These are phyloP conservation scores for Pseudochirops corinnae DNA, from an alignment of 2,797 vertebrate genomes.

Conservation along the genomic window DNA sequence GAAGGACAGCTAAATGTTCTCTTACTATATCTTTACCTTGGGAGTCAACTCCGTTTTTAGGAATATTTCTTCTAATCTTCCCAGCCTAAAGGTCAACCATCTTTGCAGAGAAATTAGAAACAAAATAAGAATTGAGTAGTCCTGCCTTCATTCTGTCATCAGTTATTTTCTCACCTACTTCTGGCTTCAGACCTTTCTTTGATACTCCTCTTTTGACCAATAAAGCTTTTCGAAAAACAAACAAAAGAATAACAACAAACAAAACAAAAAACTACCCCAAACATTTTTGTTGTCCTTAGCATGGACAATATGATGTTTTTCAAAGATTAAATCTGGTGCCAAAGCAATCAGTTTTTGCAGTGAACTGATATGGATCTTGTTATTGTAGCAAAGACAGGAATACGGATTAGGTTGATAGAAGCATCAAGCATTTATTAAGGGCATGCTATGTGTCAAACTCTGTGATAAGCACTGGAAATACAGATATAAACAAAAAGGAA, in stretches of 20 bases:
- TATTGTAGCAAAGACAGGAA: background rate
- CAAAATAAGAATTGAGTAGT: background rate
- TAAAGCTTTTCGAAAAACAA: background rate
- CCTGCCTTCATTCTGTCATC: background rate
- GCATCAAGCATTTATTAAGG: background rate
- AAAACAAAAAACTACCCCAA: background rate
- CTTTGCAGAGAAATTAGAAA: background rate
- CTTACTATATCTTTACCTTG: background rate
- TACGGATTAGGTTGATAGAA: background rate
- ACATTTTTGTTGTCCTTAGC: background rate
- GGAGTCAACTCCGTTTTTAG: background rate
- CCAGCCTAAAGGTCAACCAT: background rate
- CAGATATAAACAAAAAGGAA: background rate
- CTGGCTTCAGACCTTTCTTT: background rate
- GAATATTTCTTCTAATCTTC: background rate
- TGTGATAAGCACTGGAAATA: background rate
- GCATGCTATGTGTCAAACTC: background rate
- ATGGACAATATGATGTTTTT: background rate
- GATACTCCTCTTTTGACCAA: background rate
- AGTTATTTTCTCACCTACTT: background rate
- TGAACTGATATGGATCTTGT: background rate
- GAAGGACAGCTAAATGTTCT: background rate
- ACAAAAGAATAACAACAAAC: background rate
- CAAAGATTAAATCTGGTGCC: background rate
- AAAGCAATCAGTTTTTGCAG: background rate